Evolutionary conservation across 2,797 vertebrate species (phyloP).

Genomic region (Phrynocephalus vlangalii): DNA sequence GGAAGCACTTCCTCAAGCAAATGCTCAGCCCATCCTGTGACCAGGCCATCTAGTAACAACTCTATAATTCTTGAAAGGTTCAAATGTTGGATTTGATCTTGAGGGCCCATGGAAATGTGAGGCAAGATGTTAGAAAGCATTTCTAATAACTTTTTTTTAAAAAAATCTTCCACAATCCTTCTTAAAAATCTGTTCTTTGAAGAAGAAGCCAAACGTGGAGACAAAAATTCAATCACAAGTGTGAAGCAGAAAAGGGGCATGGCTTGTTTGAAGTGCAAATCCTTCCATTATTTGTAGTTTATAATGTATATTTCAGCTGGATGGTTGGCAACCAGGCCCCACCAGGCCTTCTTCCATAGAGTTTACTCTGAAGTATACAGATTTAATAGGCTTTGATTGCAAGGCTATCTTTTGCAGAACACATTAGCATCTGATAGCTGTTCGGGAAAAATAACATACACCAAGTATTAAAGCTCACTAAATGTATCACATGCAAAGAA

Average conservation of each 20-base stretch:
- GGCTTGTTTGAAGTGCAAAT: constrained; percentile 28
- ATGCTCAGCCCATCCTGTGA: no score
- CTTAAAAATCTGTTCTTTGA: not conserved
- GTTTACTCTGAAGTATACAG: constrained; percentile 4
- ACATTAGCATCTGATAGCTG: not conserved
- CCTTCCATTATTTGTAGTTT: constrained; percentile 5
- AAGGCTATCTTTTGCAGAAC: constrained; percentile 5
- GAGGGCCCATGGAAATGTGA: constrained; percentile 1
- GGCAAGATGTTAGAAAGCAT: not conserved
- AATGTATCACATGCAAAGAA: constrained; percentile 16
- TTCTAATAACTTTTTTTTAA: constrained; percentile 1
- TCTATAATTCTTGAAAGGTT: not conserved
- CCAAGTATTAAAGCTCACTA: constrained; percentile 9
- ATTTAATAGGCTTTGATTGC: constrained; percentile 27
- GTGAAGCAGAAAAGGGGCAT: constrained; percentile 8
- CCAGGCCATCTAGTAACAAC: not conserved
- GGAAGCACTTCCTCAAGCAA: no score
- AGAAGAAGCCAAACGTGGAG: constrained; percentile 28
- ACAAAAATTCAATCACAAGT: constrained; percentile 11
- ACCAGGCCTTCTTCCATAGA: not conserved
- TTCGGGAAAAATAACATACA: constrained; percentile 15
- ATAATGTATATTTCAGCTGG: constrained; percentile 38
- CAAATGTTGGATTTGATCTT: not conserved
- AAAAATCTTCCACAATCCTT: constrained; percentile 29
- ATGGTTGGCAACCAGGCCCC: constrained; percentile 5